These are phyloP conservation scores for Brachionichthys hirsutus DNA, from an alignment of 2,113 vertebrate genomes.

Conservation along the genomic window DNA sequence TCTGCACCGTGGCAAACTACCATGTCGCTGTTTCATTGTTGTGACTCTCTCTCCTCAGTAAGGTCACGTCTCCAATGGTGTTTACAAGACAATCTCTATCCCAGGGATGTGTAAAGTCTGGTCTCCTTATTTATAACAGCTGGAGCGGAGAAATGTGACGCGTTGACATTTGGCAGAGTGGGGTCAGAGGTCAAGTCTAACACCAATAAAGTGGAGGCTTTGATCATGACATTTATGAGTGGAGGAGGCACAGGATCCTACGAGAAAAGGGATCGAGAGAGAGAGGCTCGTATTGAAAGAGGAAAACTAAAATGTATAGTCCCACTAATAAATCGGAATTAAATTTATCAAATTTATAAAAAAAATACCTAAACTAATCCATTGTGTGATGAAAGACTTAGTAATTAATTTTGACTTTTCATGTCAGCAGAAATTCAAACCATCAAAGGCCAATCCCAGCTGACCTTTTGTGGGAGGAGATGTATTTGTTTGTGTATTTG, in stretches of 20 bases:
- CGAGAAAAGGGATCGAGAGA: background rate
- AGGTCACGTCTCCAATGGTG: constrained; percentile 58
- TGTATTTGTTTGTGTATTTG: too few species aligned
- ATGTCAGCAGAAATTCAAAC: too few species aligned
- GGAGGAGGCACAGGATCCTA: constrained; percentile 82
- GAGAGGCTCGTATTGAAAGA: constrained; percentile 13
- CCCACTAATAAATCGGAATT: too few species aligned
- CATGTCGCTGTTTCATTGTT: constrained; percentile 23
- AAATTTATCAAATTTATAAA: too few species aligned
- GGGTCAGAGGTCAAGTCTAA: constrained; percentile 89
- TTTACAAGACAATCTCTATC: constrained; percentile 68
- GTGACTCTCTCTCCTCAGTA: constrained; percentile 27
- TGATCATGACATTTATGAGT: constrained; percentile 93
- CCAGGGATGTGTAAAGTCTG: constrained; percentile 67
- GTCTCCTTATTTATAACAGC: constrained; percentile 94
- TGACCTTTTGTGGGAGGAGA: too few species aligned
- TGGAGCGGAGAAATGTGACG: constrained; percentile 81
- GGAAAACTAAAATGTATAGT: background rate
- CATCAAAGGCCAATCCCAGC: too few species aligned
- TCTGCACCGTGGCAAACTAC: background rate
- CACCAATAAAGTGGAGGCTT: constrained; percentile 89
- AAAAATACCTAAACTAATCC: too few species aligned
- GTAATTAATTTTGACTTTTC: too few species aligned
- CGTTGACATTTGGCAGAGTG: constrained; percentile 79
- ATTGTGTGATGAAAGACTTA: too few species aligned